Conservation (phyloP, 64 coral and sea anemone species). For the Stichodactyla helianthus region DNA sequence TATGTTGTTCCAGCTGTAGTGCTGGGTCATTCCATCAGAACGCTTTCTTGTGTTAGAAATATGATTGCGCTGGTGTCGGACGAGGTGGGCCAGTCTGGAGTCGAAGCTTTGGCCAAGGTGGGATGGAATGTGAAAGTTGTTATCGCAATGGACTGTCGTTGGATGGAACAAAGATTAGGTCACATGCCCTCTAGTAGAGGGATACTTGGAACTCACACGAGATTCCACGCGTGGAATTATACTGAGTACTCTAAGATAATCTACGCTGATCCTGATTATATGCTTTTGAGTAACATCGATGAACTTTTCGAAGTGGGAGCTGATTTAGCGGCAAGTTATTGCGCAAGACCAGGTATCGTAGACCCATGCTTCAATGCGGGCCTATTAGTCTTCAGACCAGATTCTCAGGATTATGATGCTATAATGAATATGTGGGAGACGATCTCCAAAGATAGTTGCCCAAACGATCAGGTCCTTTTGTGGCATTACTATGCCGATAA, state of each 20-base stretch:
- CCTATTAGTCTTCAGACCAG: constrained; percentile 73
- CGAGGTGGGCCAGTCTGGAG: background rate
- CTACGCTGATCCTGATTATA: constrained; percentile 56
- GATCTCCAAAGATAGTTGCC: constrained; percentile 49
- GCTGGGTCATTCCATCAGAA: constrained; percentile 32
- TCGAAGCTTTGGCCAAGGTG: constrained; percentile 17
- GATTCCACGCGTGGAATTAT: constrained; percentile 82
- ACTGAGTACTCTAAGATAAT: constrained; percentile 82
- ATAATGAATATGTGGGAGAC: constrained; percentile 65
- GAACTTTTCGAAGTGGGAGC: constrained; percentile 62
- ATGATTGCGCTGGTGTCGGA: constrained; percentile 42
- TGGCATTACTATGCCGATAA: constrained; percentile 51
- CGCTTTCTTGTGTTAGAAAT: constrained; percentile 45
- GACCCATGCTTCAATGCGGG: constrained; percentile 96
- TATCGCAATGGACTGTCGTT: constrained; percentile 78
- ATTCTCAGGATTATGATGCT: constrained; percentile 34
- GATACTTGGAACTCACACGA: constrained; percentile 71
- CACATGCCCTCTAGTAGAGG: constrained; percentile 32
- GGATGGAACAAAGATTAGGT: constrained; percentile 74
- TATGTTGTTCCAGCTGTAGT: constrained; percentile 40
- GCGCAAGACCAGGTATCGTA: constrained; percentile 60
- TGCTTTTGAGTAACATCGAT: constrained; percentile 81
- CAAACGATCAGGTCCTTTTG: constrained; percentile 69
- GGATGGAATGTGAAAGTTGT: constrained; percentile 65
- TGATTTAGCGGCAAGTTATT: constrained; percentile 77